phyloP scores from a whole-genome alignment of 2,797 vertebrate species.

The Cichlasoma orientale region DNA sequence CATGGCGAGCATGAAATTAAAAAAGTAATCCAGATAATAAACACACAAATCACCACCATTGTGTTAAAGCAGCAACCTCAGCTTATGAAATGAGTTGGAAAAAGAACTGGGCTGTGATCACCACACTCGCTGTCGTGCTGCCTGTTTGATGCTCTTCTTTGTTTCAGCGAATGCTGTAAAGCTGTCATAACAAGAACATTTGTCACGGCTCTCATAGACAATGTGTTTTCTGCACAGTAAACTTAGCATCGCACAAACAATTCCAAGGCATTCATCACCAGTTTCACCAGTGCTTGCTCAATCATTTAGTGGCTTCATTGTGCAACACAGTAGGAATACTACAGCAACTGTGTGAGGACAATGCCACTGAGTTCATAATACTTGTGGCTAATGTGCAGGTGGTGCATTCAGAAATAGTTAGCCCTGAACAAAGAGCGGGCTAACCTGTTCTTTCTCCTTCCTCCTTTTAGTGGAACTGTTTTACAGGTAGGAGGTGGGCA shows the following conservation, averaged over 20 bases:
- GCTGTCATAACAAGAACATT: constrained; percentile 31
- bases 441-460: background rate
- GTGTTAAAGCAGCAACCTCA: background rate
- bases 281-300: constrained; percentile 1
- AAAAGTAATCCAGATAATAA: no score
- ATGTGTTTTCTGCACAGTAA: background rate
- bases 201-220: constrained; percentile 3
- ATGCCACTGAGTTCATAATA: background rate
- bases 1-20: no score
- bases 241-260: constrained; percentile 22
- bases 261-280: background rate
- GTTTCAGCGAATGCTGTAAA: constrained; percentile 8
- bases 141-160: background rate
- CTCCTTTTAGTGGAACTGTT: background rate
- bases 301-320: background rate
- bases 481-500: background rate
- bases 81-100: background rate
- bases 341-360: background rate
- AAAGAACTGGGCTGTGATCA: background rate
- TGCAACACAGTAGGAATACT: background rate
- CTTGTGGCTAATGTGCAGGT: background rate
- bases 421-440: constrained; percentile 2
- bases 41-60: no score
- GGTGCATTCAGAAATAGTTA: background rate
- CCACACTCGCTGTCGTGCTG: constrained; percentile 9